Percentiles rank a stretch among this genome's conserved stretches.
phyloP scores from a whole-genome alignment of 2,797 vertebrate species.

The Heterohyrax brucei region DNA sequence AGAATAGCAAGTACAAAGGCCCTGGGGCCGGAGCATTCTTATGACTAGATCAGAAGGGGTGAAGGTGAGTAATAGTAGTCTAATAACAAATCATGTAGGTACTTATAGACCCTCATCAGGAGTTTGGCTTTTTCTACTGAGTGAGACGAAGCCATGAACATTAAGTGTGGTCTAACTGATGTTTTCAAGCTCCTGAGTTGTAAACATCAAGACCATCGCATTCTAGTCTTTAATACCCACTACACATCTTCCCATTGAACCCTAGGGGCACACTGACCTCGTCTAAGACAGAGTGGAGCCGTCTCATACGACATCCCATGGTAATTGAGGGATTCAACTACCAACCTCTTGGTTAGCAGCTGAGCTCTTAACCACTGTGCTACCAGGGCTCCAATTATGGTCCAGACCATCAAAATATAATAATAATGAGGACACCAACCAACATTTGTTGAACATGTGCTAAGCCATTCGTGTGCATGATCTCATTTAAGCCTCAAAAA shows the following conservation, averaged over 20 bases:
- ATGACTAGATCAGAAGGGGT: neutral
- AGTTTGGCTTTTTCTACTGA: neutral
- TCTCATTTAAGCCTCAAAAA: neutral
- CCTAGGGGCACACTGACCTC: neutral
- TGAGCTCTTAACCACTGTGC: no score
- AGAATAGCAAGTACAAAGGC: neutral
- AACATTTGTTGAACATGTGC: neutral
- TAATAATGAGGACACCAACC: no score
- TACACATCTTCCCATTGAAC: neutral
- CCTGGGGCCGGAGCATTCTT: neutral
- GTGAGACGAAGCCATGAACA: neutral
- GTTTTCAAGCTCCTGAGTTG: no score
- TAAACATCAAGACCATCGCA: neutral
- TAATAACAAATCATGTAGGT: neutral
- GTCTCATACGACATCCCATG: no score
- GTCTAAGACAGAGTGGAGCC: neutral
- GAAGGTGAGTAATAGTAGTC: neutral
- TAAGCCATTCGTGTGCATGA: neutral
- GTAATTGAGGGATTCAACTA: no score
- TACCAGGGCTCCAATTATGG: no score
- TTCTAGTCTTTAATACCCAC: neutral
- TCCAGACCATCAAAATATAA: neutral
- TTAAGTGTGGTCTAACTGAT: neutral
- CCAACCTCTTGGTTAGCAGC: no score
- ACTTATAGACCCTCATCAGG: fast-evolving